phyloP scores from a whole-genome alignment of 2,888 invertebrate genomes.

The Eristalis intricaria region DNA sequence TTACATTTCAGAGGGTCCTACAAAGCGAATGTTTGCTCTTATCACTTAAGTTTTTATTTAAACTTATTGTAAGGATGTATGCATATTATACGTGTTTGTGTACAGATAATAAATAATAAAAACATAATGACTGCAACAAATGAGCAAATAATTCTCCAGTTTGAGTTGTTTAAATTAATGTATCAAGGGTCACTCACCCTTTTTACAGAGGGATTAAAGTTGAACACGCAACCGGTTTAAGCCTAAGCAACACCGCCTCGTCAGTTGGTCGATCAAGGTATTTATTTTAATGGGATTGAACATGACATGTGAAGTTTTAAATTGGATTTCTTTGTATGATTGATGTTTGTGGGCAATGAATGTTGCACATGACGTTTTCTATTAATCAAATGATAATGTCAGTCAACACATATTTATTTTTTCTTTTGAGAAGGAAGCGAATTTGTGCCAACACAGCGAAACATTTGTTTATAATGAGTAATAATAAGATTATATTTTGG shows the following conservation, averaged over 20 bases:
- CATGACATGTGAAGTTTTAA: conserved; percentile 65
- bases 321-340: conserved; percentile 59
- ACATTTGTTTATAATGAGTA: no score
- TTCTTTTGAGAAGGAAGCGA: not conserved
- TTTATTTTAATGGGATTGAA: conserved; percentile 51
- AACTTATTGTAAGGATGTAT: conserved; percentile 31
- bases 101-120: not conserved
- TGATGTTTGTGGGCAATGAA: conserved; percentile 44
- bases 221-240: conserved; percentile 67
- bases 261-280: conserved; percentile 55
- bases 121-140: not conserved
- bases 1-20: conserved; percentile 11
- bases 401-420: no score
- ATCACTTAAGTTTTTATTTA: conserved; percentile 16
- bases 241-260: conserved; percentile 62
- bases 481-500: no score
- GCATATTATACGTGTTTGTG: not conserved
- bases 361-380: conserved; percentile 43
- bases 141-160: not conserved
- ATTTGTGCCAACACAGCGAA: not conserved
- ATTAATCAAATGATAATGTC: conserved; percentile 40
- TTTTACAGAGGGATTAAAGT: not conserved
- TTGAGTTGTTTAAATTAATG: not conserved
- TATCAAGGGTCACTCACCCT: conserved; percentile 61
- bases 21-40: conserved; percentile 3